Evolutionary conservation across 2,888 invertebrate species (phyloP).

Genomic region (Schizotus pectinicornis): DNA sequence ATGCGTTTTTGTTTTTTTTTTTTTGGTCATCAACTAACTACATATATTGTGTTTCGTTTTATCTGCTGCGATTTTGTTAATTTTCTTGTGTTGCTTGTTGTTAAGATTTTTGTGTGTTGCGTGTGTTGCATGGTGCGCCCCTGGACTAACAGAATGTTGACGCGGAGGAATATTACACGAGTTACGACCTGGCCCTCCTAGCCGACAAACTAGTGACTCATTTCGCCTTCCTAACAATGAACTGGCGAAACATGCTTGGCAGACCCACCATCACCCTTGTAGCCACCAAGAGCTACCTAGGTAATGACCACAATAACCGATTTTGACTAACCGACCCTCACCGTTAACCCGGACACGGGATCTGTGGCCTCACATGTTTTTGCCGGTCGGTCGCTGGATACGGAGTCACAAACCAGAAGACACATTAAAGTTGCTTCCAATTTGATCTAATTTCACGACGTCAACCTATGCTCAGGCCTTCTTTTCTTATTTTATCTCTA

Average conservation of each 20-base stretch:
- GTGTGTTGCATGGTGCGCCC: conserved; percentile 42
- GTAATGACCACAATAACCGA: conserved; percentile 62
- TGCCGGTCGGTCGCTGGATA: neutral
- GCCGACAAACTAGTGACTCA: conserved; percentile 93
- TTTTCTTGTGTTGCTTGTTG: conserved; percentile 31
- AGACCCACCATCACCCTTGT: conserved; percentile 92
- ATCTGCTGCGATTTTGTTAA: neutral
- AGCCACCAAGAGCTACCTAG: conserved; percentile 83
- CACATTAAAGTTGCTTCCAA: too few relatives aligned
- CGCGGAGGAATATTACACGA: conserved; percentile 94
- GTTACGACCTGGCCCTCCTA: conserved; percentile 93
- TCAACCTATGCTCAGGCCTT: too few relatives aligned
- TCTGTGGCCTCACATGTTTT: neutral
- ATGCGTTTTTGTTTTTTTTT: too few relatives aligned
- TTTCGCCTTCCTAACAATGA: conserved; percentile 93
- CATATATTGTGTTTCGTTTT: neutral
- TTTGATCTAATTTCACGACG: too few relatives aligned
- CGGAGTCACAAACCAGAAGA: too few relatives aligned
- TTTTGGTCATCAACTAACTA: neutral
- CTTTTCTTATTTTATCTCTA: too few relatives aligned
- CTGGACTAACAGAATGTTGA: conserved; percentile 76
- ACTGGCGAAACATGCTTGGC: conserved; percentile 97
- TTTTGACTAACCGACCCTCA: neutral
- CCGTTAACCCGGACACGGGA: neutral
- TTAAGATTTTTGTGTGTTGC: conserved; percentile 40